Base-by-base conservation (phyloP, 2,888 invertebrate species). In the Drosophila meridionalis region DNA sequence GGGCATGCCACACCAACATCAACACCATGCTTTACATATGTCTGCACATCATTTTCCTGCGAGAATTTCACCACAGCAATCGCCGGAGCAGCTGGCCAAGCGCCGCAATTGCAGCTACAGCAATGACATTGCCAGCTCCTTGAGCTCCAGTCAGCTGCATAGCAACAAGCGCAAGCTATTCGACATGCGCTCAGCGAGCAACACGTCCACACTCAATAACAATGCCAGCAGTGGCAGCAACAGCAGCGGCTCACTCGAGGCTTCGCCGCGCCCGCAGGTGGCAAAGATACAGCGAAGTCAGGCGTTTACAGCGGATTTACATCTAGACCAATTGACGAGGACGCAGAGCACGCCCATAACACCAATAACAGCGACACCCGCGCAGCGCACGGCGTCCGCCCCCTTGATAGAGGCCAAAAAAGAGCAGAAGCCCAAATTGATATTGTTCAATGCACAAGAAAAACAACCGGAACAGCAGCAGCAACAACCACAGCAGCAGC, bases 71-170 rank as follows among this genome's bases (percentile, higher is more conserved):
- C 73, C 66, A 8, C 84, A 88, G 60, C 67, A 84, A 36, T 92
- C 92, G 0, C 91, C 92, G 0, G 93, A 92, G 61, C 92, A 91
- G 66, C 53, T 73, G 28, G 89, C 91, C 1, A 93, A 92, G 53
- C 92, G 92, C 34, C 90, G 93, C 1, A 80, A 91, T 40, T 92
- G 89, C 66, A 92, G 80, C 73, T 91, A 89, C 47, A 93, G 90
- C 63, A 93, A 93, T 69, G 93, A 93, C 62, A 92, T 93, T 50
- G 81, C 85, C 32, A 93, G 93, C 58, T 93, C 93, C 0, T 78
- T 93, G 0, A 93, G 93, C 62, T 93, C 93, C 1, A 93, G 93
- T 65, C 78, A 83, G 7, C 42, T 78, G 9, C 87, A 87, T 34
- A 74, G 71, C 6, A 90, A 86, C 69, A 92, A 92, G 64, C 85